These are phyloP conservation scores for Danio choprae DNA, from an alignment of 2,797 vertebrate genomes.

Conservation along the genomic window DNA sequence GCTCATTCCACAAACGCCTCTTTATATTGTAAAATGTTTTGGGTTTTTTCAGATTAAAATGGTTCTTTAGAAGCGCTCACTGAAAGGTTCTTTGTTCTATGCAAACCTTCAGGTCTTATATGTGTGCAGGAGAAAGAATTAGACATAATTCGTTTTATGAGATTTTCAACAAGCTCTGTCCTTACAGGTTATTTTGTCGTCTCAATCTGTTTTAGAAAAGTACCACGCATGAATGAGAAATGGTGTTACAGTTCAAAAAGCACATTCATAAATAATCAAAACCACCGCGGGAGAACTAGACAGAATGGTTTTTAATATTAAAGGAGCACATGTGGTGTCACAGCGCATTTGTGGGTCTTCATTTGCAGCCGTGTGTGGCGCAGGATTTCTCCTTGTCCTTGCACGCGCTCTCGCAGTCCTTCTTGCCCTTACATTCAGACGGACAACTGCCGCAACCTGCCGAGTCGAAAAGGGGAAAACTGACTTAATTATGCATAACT, in stretches of 20 bases:
- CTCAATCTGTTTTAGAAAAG: too few species aligned
- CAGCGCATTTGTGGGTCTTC: neutral
- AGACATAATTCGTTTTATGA: too few species aligned
- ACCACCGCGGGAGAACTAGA: neutral
- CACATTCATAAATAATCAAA: neutral
- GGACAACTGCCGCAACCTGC: constrained; percentile 38
- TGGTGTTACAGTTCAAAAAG: neutral
- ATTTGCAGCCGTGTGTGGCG: constrained; percentile 49
- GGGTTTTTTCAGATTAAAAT: too few species aligned
- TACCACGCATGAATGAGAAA: neutral
- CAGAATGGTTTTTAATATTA: neutral
- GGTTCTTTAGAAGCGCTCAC: too few species aligned
- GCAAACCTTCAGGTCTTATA: too few species aligned
- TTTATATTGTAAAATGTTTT: too few species aligned
- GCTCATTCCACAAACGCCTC: too few species aligned
- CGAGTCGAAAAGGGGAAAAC: neutral
- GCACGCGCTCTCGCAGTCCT: constrained; percentile 42
- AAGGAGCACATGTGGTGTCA: neutral
- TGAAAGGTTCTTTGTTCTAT: too few species aligned
- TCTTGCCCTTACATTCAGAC: constrained; percentile 43
- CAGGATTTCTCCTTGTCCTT: constrained; percentile 53
- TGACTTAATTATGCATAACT: neutral
- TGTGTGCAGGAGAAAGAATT: too few species aligned
- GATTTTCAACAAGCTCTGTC: too few species aligned
- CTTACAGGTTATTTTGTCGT: too few species aligned